Evolutionary conservation across 2,113 vertebrate species (phyloP).

Genomic region (Cromileptes altivelis): DNA sequence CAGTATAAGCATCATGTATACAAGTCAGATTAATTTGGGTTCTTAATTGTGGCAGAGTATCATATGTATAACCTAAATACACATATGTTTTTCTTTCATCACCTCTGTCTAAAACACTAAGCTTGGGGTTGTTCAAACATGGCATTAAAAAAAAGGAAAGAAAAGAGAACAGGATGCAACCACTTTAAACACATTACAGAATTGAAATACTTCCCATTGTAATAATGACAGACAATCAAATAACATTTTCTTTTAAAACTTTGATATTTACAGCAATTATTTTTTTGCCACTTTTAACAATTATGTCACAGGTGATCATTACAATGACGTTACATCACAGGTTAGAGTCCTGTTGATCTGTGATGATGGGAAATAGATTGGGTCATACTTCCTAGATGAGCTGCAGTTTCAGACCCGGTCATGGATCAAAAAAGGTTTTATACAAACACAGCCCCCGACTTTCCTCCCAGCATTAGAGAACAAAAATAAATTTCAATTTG

Average conservation of each 20-base stretch:
- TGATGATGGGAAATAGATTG: slow-evolving; percentile 56
- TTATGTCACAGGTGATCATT: slow-evolving; percentile 68
- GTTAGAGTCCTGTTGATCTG: slow-evolving; percentile 59
- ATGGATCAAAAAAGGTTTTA: slow-evolving; percentile 47
- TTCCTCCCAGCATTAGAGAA: slow-evolving; percentile 39
- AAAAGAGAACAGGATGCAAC: slow-evolving; percentile 64
- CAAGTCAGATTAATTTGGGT: slow-evolving; percentile 58
- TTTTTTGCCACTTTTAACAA: slow-evolving; percentile 70
- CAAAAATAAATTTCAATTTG: slow-evolving; percentile 48
- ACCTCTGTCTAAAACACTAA: slow-evolving; percentile 45
- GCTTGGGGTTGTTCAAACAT: slow-evolving; percentile 63
- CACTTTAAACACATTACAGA: slow-evolving; percentile 77
- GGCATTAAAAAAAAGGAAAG: slow-evolving; percentile 57
- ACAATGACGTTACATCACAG: slow-evolving; percentile 66
- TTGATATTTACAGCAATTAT: slow-evolving; percentile 81
- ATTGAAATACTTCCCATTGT: slow-evolving; percentile 61
- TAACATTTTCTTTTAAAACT: slow-evolving; percentile 68
- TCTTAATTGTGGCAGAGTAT: slow-evolving; percentile 57
- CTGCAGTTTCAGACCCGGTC: slow-evolving; percentile 21
- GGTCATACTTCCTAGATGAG: slow-evolving; percentile 56
- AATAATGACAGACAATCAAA: slow-evolving; percentile 71
- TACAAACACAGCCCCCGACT: slow-evolving; percentile 50
- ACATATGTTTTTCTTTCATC: slow-evolving; percentile 53
- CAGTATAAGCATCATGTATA: slow-evolving; percentile 69
- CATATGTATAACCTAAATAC: slow-evolving; percentile 67